Percentiles rank a stretch among this genome's conserved stretches.
Conservation (phyloP, 2,888 invertebrate species). For the Scaptomyza flava region DNA sequence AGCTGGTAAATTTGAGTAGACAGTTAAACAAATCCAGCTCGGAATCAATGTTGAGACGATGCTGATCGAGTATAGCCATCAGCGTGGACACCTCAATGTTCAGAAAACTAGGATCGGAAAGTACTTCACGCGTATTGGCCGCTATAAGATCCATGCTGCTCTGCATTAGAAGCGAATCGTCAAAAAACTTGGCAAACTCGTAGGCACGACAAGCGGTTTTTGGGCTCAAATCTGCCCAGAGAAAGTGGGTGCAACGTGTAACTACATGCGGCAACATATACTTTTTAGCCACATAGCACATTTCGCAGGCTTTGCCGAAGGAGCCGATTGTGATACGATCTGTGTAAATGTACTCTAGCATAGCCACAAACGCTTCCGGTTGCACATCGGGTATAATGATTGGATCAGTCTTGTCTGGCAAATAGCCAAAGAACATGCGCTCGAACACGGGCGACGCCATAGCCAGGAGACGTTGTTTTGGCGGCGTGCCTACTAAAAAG, state of each 20-base stretch:
- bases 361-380: slow-evolving; percentile 92
- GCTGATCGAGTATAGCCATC: slow-evolving; percentile 90
- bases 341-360: slow-evolving; percentile 93
- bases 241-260: slow-evolving; percentile 91
- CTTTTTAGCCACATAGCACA: slow-evolving; percentile 95
- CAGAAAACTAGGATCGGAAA: slow-evolving; percentile 90
- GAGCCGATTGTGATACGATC: slow-evolving; percentile 92
- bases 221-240: slow-evolving; percentile 89
- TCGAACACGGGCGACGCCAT: slow-evolving; percentile 96
- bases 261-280: slow-evolving; percentile 94
- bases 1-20: slow-evolving; percentile 87
- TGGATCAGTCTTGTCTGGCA: slow-evolving; percentile 91
- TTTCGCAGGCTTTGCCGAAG: slow-evolving; percentile 93
- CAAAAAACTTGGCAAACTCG: slow-evolving; percentile 94
- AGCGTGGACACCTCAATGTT: slow-evolving; percentile 91
- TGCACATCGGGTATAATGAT: slow-evolving; percentile 93
- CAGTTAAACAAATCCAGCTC: slow-evolving; percentile 92
- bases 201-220: slow-evolving; percentile 93
- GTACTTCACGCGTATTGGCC: slow-evolving; percentile 90
- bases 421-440: slow-evolving; percentile 94
- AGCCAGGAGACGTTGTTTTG: slow-evolving; percentile 91
- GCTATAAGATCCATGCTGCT: slow-evolving; percentile 93
- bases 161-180: slow-evolving; percentile 92
- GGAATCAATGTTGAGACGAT: slow-evolving; percentile 89
- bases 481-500: slow-evolving; percentile 92